Evolutionary conservation across 1,140 invertebrate genomes (phyloP).

Genomic region (Rhizoglyphus robini): DNA sequence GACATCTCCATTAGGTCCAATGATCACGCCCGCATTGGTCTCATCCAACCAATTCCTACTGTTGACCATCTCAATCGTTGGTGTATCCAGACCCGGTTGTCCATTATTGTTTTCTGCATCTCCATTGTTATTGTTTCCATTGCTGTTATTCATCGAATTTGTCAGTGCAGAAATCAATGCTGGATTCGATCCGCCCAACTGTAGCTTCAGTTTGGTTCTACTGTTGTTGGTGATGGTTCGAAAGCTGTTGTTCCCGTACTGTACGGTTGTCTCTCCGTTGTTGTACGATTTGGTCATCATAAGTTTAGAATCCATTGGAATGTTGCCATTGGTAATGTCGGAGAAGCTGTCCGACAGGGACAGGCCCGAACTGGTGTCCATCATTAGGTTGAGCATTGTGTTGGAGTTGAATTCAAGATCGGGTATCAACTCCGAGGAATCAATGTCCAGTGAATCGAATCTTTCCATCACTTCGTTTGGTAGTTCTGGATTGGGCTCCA

Average conservation of each 20-base stretch:
- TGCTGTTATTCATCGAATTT: no score
- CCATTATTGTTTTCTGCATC: neutral
- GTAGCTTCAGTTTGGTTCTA: neutral
- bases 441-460: slow-evolving; percentile 22
- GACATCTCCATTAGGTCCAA: no score
- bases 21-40: no score
- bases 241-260: neutral
- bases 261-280: neutral
- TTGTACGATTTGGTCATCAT: neutral
- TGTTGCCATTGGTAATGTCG: slow-evolving; percentile 7
- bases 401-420: slow-evolving; percentile 22
- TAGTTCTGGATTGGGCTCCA: neutral
- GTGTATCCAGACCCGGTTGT: slow-evolving; percentile 11
- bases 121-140: neutral
- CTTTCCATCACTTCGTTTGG: slow-evolving; percentile 19
- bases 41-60: no score
- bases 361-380: slow-evolving; percentile 16
- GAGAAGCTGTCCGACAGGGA: neutral
- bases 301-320: neutral
- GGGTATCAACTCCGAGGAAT: slow-evolving; percentile 19
- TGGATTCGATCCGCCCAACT: slow-evolving; percentile 1
- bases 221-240: neutral
- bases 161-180: no score
- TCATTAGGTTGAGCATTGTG: slow-evolving; percentile 18
- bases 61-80: slow-evolving; percentile 2